Evolutionary conservation across 2,888 invertebrate genomes (phyloP), one percentile per base, ranked within the genome.

Genomic region (Ectemnius cavifrons): DNA sequence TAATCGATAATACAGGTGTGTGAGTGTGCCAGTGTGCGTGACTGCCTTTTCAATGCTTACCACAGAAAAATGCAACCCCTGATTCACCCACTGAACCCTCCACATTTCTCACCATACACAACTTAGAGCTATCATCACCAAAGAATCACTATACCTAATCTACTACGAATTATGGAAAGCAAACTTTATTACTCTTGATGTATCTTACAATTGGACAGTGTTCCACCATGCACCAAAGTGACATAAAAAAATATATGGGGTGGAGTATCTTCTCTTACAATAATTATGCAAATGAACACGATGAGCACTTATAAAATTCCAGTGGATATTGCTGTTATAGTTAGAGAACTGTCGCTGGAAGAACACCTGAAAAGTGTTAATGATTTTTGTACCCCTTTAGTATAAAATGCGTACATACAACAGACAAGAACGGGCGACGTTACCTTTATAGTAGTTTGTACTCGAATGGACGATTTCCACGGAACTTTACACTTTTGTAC

Each of bases 1-100:
- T 79, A 88, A 89, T 89, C 89, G 86, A 89, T 89, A 89, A 13
- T 59, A 14, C 63, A n/a, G 37, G 37, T 37, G 37, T 37, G 37
- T 37, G 37, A 16, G 47, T 56, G 66, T 64, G 47, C 71, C 59
- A 37, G 49, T 47, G 63, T 77, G 77, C 77, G 73, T 77, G 56
- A 28, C 28, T 45, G 46, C 18, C 59, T 61, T 18, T 59, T 61
- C 52, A 14, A 58, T 69, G 63, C 72, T 61, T 14, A 18, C 16
- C 63, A 6, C 14, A 18, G 20, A 58, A 52, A 52, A 52, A 16
- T 16, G 16, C 52, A 16, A 37, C 52, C 52, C 52, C 52, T 2
- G 23, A 23, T 52, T 14, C 52, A 16, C 14, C 8, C 16, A 52
- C 3, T 23, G 23, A 23, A 23, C 52, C 52, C n/a, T 13, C 16